Percentiles rank a stretch among this genome's conserved stretches.
Evolutionary conservation across 2,888 invertebrate species (phyloP).

Genomic region (Malacosoma neustria): DNA sequence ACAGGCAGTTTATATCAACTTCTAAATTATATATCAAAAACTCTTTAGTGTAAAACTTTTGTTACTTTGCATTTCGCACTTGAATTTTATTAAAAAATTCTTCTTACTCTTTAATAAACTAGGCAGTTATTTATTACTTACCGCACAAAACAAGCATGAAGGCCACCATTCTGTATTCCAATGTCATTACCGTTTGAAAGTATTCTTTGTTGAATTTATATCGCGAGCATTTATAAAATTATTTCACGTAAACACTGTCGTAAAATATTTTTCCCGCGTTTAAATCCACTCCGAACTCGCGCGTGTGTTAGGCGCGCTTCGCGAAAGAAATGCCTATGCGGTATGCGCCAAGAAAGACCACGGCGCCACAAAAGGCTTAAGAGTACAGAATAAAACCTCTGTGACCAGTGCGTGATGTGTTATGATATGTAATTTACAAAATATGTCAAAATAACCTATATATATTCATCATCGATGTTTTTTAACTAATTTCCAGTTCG

Average conservation of each 20-base stretch:
- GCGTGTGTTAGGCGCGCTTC: conserved; percentile 55
- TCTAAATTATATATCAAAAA: too few species aligned
- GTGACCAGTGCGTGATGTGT: too few species aligned
- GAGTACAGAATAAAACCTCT: conserved; percentile 3
- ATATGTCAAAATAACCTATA: too few species aligned
- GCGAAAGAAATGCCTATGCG: conserved; percentile 41
- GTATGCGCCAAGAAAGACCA: conserved; percentile 13
- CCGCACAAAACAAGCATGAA: conserved; percentile 50
- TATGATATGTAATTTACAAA: too few species aligned
- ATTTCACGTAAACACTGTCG: conserved; percentile 31
- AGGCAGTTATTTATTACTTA: conserved; percentile 26
- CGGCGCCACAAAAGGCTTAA: too few species aligned
- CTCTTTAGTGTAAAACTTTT: too few species aligned
- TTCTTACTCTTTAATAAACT: not conserved
- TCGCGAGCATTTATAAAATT: conserved; percentile 16
- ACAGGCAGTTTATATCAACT: too few species aligned
- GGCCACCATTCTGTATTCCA: conserved; percentile 40
- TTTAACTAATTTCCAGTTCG: too few species aligned
- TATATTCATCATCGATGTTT: too few species aligned
- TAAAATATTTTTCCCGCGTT: conserved; percentile 28
- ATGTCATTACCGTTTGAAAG: conserved; percentile 11
- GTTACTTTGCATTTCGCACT: not conserved
- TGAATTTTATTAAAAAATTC: not conserved
- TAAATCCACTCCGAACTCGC: conserved; percentile 29
- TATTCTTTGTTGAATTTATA: conserved; percentile 9